Conservation (phyloP, 2,888 invertebrate species). For the Abrostola tripartita region DNA sequence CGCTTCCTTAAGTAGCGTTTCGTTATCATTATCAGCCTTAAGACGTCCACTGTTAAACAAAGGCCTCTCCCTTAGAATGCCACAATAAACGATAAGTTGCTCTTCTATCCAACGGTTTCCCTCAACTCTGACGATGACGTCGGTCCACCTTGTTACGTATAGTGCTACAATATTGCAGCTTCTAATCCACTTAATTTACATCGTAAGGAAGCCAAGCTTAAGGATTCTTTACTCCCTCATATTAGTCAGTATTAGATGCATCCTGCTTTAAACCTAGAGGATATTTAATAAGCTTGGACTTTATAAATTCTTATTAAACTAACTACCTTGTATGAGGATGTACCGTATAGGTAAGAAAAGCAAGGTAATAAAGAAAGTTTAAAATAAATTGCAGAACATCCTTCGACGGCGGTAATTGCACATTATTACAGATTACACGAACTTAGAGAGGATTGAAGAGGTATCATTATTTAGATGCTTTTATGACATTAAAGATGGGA, state of each 20-base stretch:
- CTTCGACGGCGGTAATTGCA: conserved; percentile 23
- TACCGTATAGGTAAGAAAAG: conserved; percentile 4
- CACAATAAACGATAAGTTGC: too few species aligned
- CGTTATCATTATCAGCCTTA: too few species aligned
- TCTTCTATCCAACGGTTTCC: too few species aligned
- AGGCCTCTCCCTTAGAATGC: too few species aligned
- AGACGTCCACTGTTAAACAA: too few species aligned
- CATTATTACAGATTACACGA: conserved; percentile 17
- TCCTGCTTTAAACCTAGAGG: neutral
- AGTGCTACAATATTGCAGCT: too few species aligned
- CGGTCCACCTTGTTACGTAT: too few species aligned
- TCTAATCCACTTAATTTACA: too few species aligned
- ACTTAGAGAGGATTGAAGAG: conserved; percentile 13
- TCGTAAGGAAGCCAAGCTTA: too few species aligned
- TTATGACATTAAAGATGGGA: neutral
- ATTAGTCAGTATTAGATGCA: neutral
- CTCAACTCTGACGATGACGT: too few species aligned
- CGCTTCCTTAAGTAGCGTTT: too few species aligned
- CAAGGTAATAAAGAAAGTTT: conserved; percentile 19
- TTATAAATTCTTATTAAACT: conserved; percentile 5
- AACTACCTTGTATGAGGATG: conserved; percentile 1
- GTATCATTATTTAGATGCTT: neutral
- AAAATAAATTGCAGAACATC: conserved; percentile 21
- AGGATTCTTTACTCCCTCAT: too few species aligned
- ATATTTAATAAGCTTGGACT: neutral